Base-by-base conservation (phyloP, 2,797 vertebrate species). In the Caiman crocodilus region DNA sequence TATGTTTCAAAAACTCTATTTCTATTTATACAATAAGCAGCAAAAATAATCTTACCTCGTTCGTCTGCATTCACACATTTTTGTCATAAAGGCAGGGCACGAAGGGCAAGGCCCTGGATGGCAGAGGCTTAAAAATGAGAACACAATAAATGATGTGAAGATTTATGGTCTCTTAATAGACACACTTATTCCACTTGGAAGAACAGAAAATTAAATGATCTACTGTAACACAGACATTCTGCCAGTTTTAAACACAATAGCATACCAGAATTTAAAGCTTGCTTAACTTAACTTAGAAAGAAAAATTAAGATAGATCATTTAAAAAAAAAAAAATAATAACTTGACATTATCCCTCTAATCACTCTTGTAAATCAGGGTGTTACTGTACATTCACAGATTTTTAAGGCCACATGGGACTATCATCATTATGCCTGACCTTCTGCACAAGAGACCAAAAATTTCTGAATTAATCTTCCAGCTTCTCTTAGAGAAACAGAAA, bases 101-200 rank as follows among this genome's bases (percentile, higher is more conserved):
- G 98, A 99, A 78, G 99, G 99, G 94, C 99, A 99, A 88, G 99
- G 99, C 95, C 99, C 99, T 88, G 99, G 99, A 92, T 99, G 99
- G 95, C 99, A 99, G 56, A 99, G 98, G 83, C 99, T 99, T 95
- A 64, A 92, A 92, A 94, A 81, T 67, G 87, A 97, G 59, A 85
- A 90, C 12, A 92, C 77, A 64, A 7, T 58, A 32, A 57, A 61
- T 10, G 50, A 14, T 4, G 2, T 77, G 65, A 15, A 57, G 25
- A 14, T 76, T 67, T 93, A 75, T 6, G 71, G 61, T 4, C 92
- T 78, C 8, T 89, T 85, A 16, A 83, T 65, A 55, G 77, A 42
- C 15, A 82, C 57, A 58, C 20, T 77, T 76, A 87, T 73, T 76
- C 64, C 2, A 64, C 1, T 23, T 7, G 69, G 69, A 23, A 42